Evolutionary conservation across 2,113 vertebrate genomes (phyloP).

Genomic region (Gavia stellata): DNA sequence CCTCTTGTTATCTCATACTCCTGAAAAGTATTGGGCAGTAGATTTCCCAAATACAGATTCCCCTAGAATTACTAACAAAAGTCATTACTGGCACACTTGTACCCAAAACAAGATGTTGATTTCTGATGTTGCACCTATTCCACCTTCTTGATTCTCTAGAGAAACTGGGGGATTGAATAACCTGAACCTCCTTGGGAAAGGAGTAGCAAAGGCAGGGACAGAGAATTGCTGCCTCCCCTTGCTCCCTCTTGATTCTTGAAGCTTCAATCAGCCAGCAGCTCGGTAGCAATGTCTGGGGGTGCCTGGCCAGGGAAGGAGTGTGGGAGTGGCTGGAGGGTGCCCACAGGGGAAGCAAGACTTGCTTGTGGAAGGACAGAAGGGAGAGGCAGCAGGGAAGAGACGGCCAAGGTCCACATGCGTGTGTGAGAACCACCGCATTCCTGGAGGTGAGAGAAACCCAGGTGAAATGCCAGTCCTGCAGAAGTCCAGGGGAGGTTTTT

Average conservation of each 20-base stretch:
- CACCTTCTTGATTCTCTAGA: background rate
- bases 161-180: background rate
- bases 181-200: background rate
- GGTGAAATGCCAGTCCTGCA: background rate
- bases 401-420: accelerated
- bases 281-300: background rate
- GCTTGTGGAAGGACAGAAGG: background rate
- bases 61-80: background rate
- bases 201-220: background rate
- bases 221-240: background rate
- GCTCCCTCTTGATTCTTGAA: background rate
- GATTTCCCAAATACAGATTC: background rate
- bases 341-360: background rate
- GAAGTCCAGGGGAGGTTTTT: background rate
- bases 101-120: background rate
- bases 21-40: background rate
- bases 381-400: background rate
- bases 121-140: background rate
- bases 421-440: background rate
- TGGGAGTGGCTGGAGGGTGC: background rate
- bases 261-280: background rate
- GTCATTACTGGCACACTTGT: background rate
- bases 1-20: background rate
- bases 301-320: background rate
- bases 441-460: background rate